Conservation (phyloP, 2,113 vertebrate genomes). For the Chloebia gouldiae region DNA sequence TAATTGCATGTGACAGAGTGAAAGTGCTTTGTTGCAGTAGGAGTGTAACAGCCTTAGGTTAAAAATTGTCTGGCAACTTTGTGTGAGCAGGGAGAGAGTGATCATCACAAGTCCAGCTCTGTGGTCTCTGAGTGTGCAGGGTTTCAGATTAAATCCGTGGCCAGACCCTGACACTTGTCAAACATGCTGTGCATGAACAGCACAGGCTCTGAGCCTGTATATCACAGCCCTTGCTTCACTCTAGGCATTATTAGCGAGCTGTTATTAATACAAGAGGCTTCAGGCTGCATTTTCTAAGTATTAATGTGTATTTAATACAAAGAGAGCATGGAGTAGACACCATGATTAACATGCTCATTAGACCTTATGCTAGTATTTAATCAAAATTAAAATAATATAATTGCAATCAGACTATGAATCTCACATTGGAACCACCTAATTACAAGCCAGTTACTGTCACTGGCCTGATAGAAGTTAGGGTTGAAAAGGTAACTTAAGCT, state of each 20-base stretch:
- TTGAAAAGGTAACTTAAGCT: background rate
- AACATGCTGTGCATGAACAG: background rate
- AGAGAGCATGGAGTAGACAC: background rate
- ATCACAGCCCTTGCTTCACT: background rate
- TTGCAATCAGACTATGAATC: background rate
- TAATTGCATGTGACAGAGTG: background rate
- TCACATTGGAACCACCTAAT: background rate
- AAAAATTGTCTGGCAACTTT: background rate
- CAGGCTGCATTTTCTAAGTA: background rate
- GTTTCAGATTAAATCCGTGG: background rate
- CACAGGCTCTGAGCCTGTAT: background rate
- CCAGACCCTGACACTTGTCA: too few relatives aligned
- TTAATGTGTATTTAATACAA: background rate
- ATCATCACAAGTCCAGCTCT: background rate
- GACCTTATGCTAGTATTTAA: background rate
- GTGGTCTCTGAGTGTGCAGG: too few relatives aligned
- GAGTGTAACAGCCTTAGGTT: background rate
- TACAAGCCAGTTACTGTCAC: background rate
- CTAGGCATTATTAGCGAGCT: background rate
- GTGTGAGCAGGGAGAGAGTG: background rate
- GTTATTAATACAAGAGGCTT: background rate
- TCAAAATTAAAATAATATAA: too few relatives aligned
- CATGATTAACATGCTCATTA: accelerated
- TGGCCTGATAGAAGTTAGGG: background rate
- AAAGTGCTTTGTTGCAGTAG: background rate